Base-by-base conservation (phyloP, 2,113 vertebrate species). In the Pavo muticus region DNA sequence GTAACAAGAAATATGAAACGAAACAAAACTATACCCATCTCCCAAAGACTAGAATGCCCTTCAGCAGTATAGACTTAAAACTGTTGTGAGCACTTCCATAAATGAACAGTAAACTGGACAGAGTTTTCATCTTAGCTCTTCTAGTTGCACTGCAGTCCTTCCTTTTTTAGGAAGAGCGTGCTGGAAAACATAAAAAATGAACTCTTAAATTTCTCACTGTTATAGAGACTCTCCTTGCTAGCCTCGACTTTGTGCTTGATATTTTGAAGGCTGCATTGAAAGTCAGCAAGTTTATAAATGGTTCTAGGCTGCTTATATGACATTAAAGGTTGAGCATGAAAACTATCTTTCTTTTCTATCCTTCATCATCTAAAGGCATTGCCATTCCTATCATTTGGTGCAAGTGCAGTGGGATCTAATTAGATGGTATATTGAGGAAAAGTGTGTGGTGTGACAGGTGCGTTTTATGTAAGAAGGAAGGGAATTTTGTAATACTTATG, bases 241-340 rank as follows among this genome's bases (percentile, higher is more conserved):
- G 70, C 18, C 39, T 72, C 29, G 65, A 11, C 29, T 77, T 88
- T 45, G 69, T 65, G 67, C 27, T 3, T 19, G 32, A 1, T 77
- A 5, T 54, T 56, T 91, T 71, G 69, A 67, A 48, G 14, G 9
- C n/a, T 74, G 23, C 15, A 3, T 18, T 45, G 27, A 47, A 85
- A 7, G 3, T 48, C 56, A 54, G 21, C 15, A 9, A 35, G 19
- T 7, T 20, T 56, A 4, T 60, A 74, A 64, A 14, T 74, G 11
- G 2, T 73, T 56, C 48, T 52, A 39, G 23, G 18, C 48, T 44
- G 32, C 16, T 21, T 30, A 9, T 1, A 4, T 77, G 47, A 14
- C 0, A 0, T 89, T 84, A 12, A 44, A 37, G 60, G 3, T 23
- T 30, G 13, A 2, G 0, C 57, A 20, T 67, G n/a, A 67, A 67